Evolutionary conservation across 2,113 vertebrate species (phyloP).

Genomic region (Thunnus maccoyii): DNA sequence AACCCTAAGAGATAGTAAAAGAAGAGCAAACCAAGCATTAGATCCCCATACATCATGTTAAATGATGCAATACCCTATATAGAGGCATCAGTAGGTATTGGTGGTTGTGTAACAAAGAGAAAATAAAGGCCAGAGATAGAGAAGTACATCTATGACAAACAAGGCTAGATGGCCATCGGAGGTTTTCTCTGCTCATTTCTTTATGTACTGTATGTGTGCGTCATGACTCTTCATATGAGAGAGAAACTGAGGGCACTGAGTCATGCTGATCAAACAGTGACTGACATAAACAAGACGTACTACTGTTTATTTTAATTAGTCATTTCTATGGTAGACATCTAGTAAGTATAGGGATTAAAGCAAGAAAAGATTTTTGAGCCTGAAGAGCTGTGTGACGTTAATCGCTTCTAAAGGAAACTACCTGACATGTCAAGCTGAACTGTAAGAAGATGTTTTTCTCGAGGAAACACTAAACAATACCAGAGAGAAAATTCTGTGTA

Average conservation of each 20-base stretch:
- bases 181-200: neutral
- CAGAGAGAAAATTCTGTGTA: neutral
- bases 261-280: neutral
- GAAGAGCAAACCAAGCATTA: neutral
- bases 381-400: neutral
- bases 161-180: neutral
- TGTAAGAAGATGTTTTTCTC: neutral
- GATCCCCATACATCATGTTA: neutral
- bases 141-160: neutral
- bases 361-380: no score
- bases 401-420: neutral
- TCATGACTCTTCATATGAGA: neutral
- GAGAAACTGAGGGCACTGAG: neutral
- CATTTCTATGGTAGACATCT: neutral
- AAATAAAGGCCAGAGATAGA: neutral
- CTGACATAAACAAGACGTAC: neutral
- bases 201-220: neutral
- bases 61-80: neutral
- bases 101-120: neutral
- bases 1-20: neutral
- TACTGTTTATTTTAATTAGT: neutral
- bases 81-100: neutral
- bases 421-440: slow-evolving; percentile 21
- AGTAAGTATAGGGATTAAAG: no score
- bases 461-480: neutral